Base-by-base conservation (phyloP, 2,888 invertebrate species). In the Leistus spinibarbis region DNA sequence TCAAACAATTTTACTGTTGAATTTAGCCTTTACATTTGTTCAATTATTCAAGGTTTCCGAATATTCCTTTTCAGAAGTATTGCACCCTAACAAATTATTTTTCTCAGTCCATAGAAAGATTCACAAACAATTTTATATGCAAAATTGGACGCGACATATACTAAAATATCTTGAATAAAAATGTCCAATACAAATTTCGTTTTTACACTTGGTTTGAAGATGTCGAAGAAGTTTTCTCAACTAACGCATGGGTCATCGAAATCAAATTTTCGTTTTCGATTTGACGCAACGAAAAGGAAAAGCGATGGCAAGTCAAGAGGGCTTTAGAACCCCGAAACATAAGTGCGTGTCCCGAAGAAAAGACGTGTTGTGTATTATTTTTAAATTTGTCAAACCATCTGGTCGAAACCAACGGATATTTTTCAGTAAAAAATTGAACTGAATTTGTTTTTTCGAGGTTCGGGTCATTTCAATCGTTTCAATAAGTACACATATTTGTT, bases 321-420 rank as follows among this genome's bases (percentile, higher is more conserved):
- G 69, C 69, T 60, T 24, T 24, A 23, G 62, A 69, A 69, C 64
- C 20, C 57, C 22, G 54, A 57, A 60, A 60, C 60, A 60, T 60
- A 60, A 54, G 69, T 57, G 57, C 69, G 57, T 54, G 56, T n/a
- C 57, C 57, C 16, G n/a, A n/a, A n/a, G n/a, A n/a, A n/a, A n/a
- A n/a, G 24, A 13, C 68, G 57, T 56, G 57, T 56, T 54, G 72
- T 64, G 67, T 73, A 73, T 73, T 73, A 73, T 73, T 73, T 73
- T 73, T 73, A 73, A 73, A 73, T 73, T 73, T 73, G 66, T 67
- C 66, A 54, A 67, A 67, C 62, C 66, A 67, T 73, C 57, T 73
- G 62, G 66, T 67, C 40, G 27, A 3, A n/a, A 23, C 64, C 13
- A 69, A 53, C 22, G n/a, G 9, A 22, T 19, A 17, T 53, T 54